Percentiles rank a stretch among this genome's conserved stretches.
Evolutionary conservation across 2,888 invertebrate species (phyloP).

Genomic region (Acleris holmiana): DNA sequence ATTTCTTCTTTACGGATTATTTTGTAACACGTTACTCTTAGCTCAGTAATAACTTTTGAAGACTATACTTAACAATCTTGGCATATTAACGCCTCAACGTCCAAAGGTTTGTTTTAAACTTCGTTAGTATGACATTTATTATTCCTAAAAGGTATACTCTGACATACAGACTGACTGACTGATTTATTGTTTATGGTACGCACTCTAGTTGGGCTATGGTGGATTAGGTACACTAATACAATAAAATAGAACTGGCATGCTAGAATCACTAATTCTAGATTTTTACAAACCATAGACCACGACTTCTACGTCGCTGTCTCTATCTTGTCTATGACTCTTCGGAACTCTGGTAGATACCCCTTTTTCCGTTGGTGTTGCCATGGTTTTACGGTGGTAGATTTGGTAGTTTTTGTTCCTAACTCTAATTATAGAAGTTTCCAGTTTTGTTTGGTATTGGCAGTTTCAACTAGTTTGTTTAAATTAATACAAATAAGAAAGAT

Average conservation of each 20-base stretch:
- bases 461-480: constrained; percentile 4
- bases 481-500: not conserved
- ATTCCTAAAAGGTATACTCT: not conserved
- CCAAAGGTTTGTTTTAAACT: no score
- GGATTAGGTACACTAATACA: constrained; percentile 61
- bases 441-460: constrained; percentile 7
- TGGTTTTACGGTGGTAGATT: constrained; percentile 40
- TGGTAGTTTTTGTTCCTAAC: constrained; percentile 37
- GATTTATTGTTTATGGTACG: constrained; percentile 42
- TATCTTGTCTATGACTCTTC: constrained; percentile 47
- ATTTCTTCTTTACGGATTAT: no score
- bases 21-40: no score
- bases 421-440: not conserved
- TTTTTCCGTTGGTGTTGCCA: constrained; percentile 67
- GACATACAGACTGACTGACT: constrained; percentile 14
- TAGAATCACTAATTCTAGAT: constrained; percentile 74
- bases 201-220: constrained; percentile 75
- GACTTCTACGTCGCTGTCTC: constrained; percentile 46
- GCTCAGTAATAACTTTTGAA: no score
- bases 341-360: constrained; percentile 59
- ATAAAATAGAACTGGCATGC: constrained; percentile 73
- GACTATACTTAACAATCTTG: no score
- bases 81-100: no score
- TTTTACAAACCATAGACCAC: constrained; percentile 55
- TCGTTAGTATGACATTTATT: no score